A percentile compares a stretch with the other conserved stretches of the same genome.
These are phyloP conservation scores for Papilio glaucus DNA, from an alignment of 1,140 invertebrate genomes.

Conservation along the genomic window DNA sequence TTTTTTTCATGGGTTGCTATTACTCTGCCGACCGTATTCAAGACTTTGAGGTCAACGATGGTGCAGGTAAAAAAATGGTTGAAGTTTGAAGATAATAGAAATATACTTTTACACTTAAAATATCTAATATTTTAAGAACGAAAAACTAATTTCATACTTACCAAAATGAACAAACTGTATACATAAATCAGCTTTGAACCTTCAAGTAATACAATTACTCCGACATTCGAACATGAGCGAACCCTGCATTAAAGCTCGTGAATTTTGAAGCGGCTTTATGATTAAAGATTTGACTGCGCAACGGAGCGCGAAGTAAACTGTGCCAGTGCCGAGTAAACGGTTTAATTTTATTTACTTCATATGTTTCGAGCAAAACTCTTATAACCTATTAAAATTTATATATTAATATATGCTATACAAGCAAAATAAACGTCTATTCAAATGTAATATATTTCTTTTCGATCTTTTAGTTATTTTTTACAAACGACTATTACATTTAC, in stretches of 20 bases:
- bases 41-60: too few relatives aligned
- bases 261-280: conserved; percentile 25
- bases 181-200: conserved; percentile 24
- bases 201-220: conserved; percentile 21
- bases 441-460: too few relatives aligned
- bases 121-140: not conserved
- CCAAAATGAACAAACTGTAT: not conserved
- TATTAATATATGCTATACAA: not conserved
- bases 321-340: conserved; percentile 8
- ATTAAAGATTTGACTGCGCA: conserved; percentile 26
- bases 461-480: too few relatives aligned
- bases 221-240: conserved; percentile 22
- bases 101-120: not conserved
- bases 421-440: not conserved
- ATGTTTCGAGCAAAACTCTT: not conserved
- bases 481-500: too few relatives aligned
- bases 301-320: conserved; percentile 6
- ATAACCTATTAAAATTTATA: not conserved
- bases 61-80: too few relatives aligned
- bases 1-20: too few relatives aligned
- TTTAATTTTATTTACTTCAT: conserved; percentile 22
- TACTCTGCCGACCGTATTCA: too few relatives aligned
- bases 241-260: conserved; percentile 14
- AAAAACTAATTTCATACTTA: not conserved
- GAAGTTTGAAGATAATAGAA: too few relatives aligned